Base-by-base conservation (phyloP, 1,140 invertebrate species). In the Sesamia nonagrioides region DNA sequence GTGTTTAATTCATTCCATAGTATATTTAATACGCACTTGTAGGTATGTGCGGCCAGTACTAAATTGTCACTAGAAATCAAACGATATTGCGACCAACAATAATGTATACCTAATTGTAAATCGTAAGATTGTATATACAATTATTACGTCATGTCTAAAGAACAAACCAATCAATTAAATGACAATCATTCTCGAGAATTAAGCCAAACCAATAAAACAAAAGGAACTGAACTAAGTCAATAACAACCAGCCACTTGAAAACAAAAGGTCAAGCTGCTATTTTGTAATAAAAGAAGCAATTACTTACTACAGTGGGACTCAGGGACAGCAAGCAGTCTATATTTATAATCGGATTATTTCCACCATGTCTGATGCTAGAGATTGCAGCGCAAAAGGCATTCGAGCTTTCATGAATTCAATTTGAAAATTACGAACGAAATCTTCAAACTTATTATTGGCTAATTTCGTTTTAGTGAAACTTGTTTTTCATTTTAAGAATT, bases 301-400 rank as follows among this genome's bases (percentile, higher is more conserved):
- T 66, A 66, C 61, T 66, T 66, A 66, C 61, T 66, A 66, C 37
- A 42, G 37, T 13, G 17, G 52, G 37, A 42, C 61, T 18, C 8
- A 21, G 54, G 42, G 60, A 42, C 61, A 63, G 37, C 37, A 63
- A 42, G n/a, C 17, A 42, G 37, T 66, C 37, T 66, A 66, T 66
- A 66, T 66, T 66, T 66, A 66, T 66, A 66, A 66, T 66, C 61
- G 61, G 61, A 66, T 66, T 66, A 66, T 42, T 66, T 66, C 37
- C 35, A 66, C 61, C 37, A 66, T 66, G 37, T 42, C 61, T 66
- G 61, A 40, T 42, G 17, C 61, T 66, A 17, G n/a, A 37, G 6
- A 42, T 15, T 61, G 58, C 61, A 18, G 11, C 37, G 42, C 61
- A 66, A 42, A 42, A 42, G 61, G n/a, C 17, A 66, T 42, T 66